Conservation (phyloP, 37 sponge, comb jelly and placozoan genomes). For the Chondrilla cf. caribensis region DNA sequence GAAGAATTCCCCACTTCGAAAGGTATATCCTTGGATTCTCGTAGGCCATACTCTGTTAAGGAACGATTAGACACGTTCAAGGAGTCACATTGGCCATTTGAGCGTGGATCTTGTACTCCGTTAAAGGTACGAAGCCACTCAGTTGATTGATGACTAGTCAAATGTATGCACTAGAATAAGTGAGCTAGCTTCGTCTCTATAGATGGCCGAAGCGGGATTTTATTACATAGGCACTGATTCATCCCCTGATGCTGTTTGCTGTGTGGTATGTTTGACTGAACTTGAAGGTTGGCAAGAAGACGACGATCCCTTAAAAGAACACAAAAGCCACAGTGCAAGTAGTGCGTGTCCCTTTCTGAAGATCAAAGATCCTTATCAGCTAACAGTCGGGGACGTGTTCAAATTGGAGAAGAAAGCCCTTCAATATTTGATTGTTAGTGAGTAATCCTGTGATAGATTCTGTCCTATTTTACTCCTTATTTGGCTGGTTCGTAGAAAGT, state of each 20-base stretch:
- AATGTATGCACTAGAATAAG: no score
- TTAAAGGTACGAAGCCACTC: slow-evolving; percentile 39
- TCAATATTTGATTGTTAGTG: slow-evolving; percentile 36
- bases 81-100: slow-evolving; percentile 63
- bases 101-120: slow-evolving; percentile 49
- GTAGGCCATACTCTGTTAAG: slow-evolving; percentile 52
- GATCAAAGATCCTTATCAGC: slow-evolving; percentile 65
- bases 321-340: slow-evolving; percentile 19
- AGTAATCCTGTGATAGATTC: no score
- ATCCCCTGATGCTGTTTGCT: slow-evolving; percentile 65
- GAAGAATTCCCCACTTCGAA: neutral
- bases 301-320: slow-evolving; percentile 55
- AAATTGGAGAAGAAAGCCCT: slow-evolving; percentile 61
- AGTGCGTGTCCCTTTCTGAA: slow-evolving; percentile 50
- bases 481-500: neutral
- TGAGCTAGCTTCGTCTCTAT: no score
- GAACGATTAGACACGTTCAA: slow-evolving; percentile 65
- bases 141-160: no score
- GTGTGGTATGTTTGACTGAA: slow-evolving; percentile 72
- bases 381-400: slow-evolving; percentile 59
- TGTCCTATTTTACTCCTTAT: no score
- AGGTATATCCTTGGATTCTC: neutral
- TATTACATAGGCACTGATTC: slow-evolving; percentile 48
- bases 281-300: slow-evolving; percentile 77
- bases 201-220: slow-evolving; percentile 87